Percentiles rank a stretch among this genome's conserved stretches.
phyloP scores from a whole-genome alignment of 2,797 vertebrate species.

The Oceanodroma leucorhoa region DNA sequence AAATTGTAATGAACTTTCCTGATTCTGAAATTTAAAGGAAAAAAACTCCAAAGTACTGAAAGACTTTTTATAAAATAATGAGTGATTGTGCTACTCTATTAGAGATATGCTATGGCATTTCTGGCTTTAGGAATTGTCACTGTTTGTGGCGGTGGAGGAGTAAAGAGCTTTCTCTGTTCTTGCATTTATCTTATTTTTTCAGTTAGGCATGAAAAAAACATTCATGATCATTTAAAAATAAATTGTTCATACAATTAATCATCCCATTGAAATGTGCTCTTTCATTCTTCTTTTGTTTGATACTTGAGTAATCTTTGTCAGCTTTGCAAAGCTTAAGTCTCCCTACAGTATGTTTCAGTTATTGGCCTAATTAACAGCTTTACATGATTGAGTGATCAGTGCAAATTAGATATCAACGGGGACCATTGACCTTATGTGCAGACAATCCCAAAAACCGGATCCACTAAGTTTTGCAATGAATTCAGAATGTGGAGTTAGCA shows the following conservation, averaged over 20 bases:
- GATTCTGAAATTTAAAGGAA: background rate
- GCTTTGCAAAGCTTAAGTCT: slow-evolving; percentile 12
- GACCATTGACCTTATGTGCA: background rate
- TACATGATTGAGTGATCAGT: slow-evolving; percentile 2
- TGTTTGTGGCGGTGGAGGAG: background rate
- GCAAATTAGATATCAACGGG: background rate
- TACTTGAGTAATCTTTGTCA: background rate
- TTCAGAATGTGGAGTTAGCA: background rate
- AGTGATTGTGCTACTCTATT: background rate
- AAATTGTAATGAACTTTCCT: background rate
- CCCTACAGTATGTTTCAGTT: background rate
- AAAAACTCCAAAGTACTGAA: background rate
- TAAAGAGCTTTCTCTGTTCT: background rate
- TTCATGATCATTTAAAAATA: background rate
- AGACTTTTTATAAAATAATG: background rate
- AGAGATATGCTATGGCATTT: background rate
- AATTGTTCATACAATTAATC: background rate
- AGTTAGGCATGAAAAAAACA: background rate
- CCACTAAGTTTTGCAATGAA: background rate
- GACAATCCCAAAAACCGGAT: background rate
- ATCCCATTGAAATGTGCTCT: background rate
- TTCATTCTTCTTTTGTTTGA: background rate
- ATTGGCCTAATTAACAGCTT: slow-evolving; percentile 20
- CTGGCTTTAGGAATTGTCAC: background rate
- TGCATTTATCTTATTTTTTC: background rate